phyloP scores from a whole-genome alignment of 2,888 invertebrate species.

The Creontiades dilutus region DNA sequence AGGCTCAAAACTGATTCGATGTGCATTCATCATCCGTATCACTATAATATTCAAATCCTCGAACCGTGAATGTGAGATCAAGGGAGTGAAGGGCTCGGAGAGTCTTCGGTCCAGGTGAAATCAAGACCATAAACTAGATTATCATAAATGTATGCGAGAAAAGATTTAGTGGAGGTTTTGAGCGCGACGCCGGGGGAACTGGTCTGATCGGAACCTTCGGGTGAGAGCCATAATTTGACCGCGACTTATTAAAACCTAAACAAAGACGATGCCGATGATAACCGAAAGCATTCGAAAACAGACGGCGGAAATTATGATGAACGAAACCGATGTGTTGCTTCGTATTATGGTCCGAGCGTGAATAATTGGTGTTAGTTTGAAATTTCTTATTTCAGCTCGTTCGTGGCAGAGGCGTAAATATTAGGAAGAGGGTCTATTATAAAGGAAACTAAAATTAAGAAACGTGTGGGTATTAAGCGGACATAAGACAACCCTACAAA shows the following conservation, averaged over 20 bases:
- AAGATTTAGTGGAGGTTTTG: conserved; percentile 12
- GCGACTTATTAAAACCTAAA: conserved; percentile 24
- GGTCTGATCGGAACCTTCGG: conserved; percentile 4
- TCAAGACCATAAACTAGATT: conserved; percentile 32
- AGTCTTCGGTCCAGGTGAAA: background rate
- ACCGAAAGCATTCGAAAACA: conserved; percentile 11
- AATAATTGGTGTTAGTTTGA: no score
- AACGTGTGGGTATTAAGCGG: no score
- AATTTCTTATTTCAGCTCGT: no score
- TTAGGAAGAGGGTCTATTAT: no score
- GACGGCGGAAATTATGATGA: background rate
- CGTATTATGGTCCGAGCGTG: no score
- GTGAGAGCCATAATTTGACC: conserved; percentile 8
- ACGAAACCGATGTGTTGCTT: background rate
- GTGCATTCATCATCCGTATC: conserved; percentile 5
- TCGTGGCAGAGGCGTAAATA: no score
- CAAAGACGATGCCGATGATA: conserved; percentile 32
- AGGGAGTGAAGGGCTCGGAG: conserved; percentile 12
- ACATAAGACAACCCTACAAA: no score
- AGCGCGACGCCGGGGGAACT: background rate
- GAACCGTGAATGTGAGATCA: conserved; percentile 33
- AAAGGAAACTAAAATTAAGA: no score
- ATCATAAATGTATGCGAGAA: conserved; percentile 27
- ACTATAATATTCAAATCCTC: background rate
- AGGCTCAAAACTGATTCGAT: background rate